phyloP scores from a whole-genome alignment of 2,113 vertebrate genomes.

The Chrysemys picta region DNA sequence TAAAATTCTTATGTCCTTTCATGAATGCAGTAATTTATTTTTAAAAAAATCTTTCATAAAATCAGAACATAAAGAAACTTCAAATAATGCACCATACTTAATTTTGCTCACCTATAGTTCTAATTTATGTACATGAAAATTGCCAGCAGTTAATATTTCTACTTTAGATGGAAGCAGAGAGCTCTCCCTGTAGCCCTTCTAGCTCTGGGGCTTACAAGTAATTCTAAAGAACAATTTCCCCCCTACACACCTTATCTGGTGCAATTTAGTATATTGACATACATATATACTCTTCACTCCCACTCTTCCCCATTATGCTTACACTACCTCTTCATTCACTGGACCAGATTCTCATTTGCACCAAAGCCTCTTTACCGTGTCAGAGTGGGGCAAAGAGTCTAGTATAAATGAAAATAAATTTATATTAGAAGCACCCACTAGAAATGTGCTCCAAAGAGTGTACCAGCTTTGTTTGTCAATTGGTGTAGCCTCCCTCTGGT shows the following conservation, averaged over 20 bases:
- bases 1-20: rapidly evolving
- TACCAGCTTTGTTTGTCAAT: neutral
- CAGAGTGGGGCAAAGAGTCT: neutral
- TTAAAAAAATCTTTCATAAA: neutral
- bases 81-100: neutral
- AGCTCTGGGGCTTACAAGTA: no score
- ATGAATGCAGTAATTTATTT: neutral
- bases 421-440: neutral
- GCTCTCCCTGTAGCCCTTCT: no score
- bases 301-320: neutral
- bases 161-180: neutral
- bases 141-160: neutral
- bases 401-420: neutral
- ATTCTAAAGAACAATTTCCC: no score
- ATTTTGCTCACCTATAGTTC: no score
- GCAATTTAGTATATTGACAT: no score
- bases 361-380: neutral
- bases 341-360: neutral
- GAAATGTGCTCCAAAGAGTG: neutral
- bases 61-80: neutral
- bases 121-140: neutral
- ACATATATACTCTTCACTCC: neutral
- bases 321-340: neutral
- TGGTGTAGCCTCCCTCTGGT: neutral
- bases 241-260: no score